These are phyloP conservation scores for Neoaliturus tenellus DNA, from an alignment of 2,888 invertebrate genomes.

Conservation along the genomic window DNA sequence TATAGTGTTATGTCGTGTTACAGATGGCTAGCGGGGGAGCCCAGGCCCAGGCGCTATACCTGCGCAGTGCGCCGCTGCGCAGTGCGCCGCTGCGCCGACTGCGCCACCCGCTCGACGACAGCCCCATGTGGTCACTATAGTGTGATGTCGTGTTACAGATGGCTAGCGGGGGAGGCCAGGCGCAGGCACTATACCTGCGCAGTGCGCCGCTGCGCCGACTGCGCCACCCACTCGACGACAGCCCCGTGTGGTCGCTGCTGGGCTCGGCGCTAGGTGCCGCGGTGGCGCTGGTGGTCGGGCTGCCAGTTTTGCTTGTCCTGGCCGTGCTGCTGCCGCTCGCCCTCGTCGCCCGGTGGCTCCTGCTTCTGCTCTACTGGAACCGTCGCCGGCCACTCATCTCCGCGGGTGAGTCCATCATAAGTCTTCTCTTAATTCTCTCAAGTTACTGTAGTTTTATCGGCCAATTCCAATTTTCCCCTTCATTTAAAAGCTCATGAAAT, in stretches of 20 bases:
- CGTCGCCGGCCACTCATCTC: conserved; percentile 43
- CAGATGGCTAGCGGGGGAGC: conserved; percentile 49
- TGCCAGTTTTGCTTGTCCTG: conserved; percentile 70
- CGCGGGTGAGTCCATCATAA: not conserved
- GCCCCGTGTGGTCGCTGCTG: conserved; percentile 70
- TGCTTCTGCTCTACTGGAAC: conserved; percentile 64
- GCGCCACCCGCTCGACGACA: conserved; percentile 71
- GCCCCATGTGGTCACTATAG: conserved; percentile 63
- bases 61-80: conserved; percentile 71
- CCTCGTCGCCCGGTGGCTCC: conserved; percentile 63
- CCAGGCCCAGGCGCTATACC: conserved; percentile 61
- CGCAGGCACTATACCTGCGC: conserved; percentile 64
- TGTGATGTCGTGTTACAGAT: conserved; percentile 38
- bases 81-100: too few species aligned
- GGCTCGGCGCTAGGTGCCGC: conserved; percentile 70
- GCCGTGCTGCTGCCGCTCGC: conserved; percentile 69
- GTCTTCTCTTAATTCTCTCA: too few species aligned
- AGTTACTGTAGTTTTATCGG: too few species aligned
- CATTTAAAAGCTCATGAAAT: too few species aligned
- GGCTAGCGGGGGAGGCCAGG: conserved; percentile 34
- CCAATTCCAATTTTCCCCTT: too few species aligned
- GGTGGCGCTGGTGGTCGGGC: conserved; percentile 71
- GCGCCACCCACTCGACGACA: conserved; percentile 71
- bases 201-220: conserved; percentile 72
- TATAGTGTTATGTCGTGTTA: conserved; percentile 65